Evolutionary conservation across 1,140 invertebrate genomes (phyloP).

Genomic region (Heliothis subflexa): DNA sequence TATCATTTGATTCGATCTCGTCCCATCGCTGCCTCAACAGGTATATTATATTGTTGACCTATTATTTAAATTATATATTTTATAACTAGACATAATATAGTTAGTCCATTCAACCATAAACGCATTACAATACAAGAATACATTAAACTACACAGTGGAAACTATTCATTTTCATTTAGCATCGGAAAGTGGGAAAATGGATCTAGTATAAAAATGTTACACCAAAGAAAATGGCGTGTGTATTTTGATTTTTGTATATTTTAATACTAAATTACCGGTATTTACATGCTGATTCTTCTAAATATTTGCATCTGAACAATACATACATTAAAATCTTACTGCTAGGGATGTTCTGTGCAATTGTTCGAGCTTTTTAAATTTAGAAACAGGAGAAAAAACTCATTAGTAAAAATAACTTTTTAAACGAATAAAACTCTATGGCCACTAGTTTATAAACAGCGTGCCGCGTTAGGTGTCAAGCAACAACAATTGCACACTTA

Average conservation of each 20-base stretch:
- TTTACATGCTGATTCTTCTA: slow-evolving; percentile 84
- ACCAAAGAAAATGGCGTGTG: slow-evolving; percentile 65
- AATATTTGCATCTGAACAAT: slow-evolving; percentile 86
- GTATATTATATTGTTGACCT: slow-evolving; percentile 20
- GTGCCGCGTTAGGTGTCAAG: slow-evolving; percentile 55
- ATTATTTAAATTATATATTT: slow-evolving; percentile 36
- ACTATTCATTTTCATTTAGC: slow-evolving; percentile 38
- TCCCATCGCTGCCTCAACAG: slow-evolving; percentile 12
- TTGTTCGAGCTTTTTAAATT: slow-evolving; percentile 62
- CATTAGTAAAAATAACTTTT: slow-evolving; percentile 44
- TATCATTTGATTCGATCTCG: slow-evolving; percentile 8
- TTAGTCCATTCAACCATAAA: slow-evolving; percentile 45
- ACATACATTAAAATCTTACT: slow-evolving; percentile 83
- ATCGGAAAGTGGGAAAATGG: slow-evolving; percentile 29
- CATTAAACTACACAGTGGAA: slow-evolving; percentile 39
- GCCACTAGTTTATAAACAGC: slow-evolving; percentile 54
- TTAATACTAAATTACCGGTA: slow-evolving; percentile 79
- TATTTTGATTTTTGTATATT: slow-evolving; percentile 62
- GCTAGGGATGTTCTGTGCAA: slow-evolving; percentile 79
- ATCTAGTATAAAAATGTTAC: slow-evolving; percentile 72
- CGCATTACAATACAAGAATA: slow-evolving; percentile 29
- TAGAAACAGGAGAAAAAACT: slow-evolving; percentile 43
- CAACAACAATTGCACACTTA: slow-evolving; percentile 82
- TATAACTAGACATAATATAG: slow-evolving; percentile 43
- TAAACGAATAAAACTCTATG: slow-evolving; percentile 63